Conservation (phyloP, 2,797 vertebrate genomes). For the Oreochromis mossambicus region DNA sequence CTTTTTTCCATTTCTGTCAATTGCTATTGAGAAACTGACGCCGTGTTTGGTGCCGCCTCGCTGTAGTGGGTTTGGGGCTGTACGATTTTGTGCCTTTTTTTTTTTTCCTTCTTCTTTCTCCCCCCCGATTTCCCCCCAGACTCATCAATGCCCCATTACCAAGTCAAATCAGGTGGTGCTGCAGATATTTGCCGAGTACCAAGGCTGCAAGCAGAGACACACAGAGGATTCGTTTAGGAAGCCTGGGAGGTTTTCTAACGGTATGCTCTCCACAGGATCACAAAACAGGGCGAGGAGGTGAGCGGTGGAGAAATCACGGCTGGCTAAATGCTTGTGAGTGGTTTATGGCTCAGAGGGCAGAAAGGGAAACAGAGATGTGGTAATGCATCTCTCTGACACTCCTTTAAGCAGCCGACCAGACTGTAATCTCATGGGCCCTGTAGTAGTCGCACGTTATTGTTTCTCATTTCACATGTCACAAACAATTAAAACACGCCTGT, state of each 20-base stretch:
- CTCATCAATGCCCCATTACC: slow-evolving; percentile 97
- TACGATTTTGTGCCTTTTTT: slow-evolving; percentile 74
- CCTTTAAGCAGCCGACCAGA: slow-evolving; percentile 52
- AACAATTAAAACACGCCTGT: slow-evolving; percentile 56
- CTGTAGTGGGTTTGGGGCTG: slow-evolving; percentile 70
- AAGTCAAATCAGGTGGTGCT: slow-evolving; percentile 98
- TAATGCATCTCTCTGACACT: slow-evolving; percentile 53
- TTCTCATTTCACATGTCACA: slow-evolving; percentile 65
- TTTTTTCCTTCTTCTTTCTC: fast-evolving
- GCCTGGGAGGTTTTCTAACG: slow-evolving; percentile 76
- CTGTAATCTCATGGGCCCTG: slow-evolving; percentile 69
- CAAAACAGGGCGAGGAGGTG: slow-evolving; percentile 47
- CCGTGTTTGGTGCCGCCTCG: slow-evolving; percentile 71
- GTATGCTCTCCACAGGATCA: slow-evolving; percentile 41
- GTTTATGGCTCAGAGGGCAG: slow-evolving; percentile 52
- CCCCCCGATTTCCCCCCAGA: slow-evolving; percentile 80
- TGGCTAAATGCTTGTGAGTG: slow-evolving; percentile 56
- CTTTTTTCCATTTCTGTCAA: slow-evolving; percentile 64
- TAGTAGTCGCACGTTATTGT: slow-evolving; percentile 76
- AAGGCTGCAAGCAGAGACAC: slow-evolving; percentile 22
- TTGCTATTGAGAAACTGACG: slow-evolving; percentile 71
- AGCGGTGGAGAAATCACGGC: slow-evolving; percentile 54
- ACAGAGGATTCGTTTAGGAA: slow-evolving; percentile 76
- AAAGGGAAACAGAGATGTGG: slow-evolving; percentile 33
- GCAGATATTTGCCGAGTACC: slow-evolving; percentile 80